A percentile compares a stretch with the other conserved stretches of the same genome.
phyloP scores from a whole-genome alignment of 2,888 invertebrate species.

The Siphlonurus alternatus region DNA sequence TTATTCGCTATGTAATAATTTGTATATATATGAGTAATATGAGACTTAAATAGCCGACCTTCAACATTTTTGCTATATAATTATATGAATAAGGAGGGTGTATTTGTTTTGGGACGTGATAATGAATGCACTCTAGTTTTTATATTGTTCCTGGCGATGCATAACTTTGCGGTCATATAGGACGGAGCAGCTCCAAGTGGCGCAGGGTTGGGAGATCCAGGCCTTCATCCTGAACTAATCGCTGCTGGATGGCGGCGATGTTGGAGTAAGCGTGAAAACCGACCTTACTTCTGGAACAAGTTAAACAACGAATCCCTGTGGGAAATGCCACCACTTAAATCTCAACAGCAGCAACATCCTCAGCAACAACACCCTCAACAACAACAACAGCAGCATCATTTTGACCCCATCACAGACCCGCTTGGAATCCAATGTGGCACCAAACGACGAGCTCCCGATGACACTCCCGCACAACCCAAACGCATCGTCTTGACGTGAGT shows the following conservation, averaged over 20 bases:
- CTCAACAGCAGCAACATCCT: slow-evolving; percentile 30
- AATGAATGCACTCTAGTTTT: too few relatives aligned
- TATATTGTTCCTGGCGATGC: too few relatives aligned
- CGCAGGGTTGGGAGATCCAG: not conserved
- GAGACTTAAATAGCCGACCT: too few relatives aligned
- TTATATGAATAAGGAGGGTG: too few relatives aligned
- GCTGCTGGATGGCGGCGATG: slow-evolving; percentile 93
- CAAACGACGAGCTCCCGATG: slow-evolving; percentile 66
- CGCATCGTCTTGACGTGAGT: slow-evolving; percentile 62
- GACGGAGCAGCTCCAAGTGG: too few relatives aligned
- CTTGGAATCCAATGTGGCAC: slow-evolving; percentile 53
- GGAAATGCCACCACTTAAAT: slow-evolving; percentile 75
- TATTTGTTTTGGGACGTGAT: too few relatives aligned
- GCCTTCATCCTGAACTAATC: slow-evolving; percentile 33
- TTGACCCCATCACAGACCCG: slow-evolving; percentile 85
- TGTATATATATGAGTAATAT: too few relatives aligned
- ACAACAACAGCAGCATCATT: slow-evolving; percentile 35
- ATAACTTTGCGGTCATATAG: too few relatives aligned
- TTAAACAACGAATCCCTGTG: slow-evolving; percentile 89
- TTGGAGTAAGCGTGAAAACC: slow-evolving; percentile 89
- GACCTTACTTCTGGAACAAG: slow-evolving; percentile 95
- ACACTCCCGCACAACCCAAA: slow-evolving; percentile 53
- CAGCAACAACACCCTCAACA: not conserved
- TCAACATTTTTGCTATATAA: too few relatives aligned
- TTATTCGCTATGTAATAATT: too few relatives aligned